Evolutionary conservation across 2,113 vertebrate species (phyloP), one percentile per base, ranked within the genome.

Genomic region (Otolemur garnettii): DNA sequence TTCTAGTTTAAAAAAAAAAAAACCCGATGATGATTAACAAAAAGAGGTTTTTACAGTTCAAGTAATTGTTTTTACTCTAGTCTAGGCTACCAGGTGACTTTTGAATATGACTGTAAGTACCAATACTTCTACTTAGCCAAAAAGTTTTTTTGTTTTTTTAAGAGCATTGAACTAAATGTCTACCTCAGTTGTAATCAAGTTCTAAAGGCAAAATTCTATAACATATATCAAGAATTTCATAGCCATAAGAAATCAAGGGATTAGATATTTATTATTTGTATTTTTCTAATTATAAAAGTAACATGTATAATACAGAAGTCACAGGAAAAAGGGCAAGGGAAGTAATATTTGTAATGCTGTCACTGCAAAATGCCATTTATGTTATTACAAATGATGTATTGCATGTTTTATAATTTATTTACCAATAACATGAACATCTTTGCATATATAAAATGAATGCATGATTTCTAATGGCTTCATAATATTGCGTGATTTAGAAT

Each of bases 11-110:
- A 88, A 77, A 79, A 91, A 82, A 68, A 38, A 62, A 50, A 50
- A 50, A 50, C 45, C 8, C 13, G 28, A 57, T 95, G 38, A 91
- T 75, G 84, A 59, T 90, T 64, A 84, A 91, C 22, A 17, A 91
- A 91, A 95, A 90, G 55, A 91, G 18, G 66, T 64, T 87, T 69
- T 91, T 86, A 93, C 13, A 72, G 45, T 53, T 78, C 15, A 97
- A 87, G 10, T 77, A 72, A 72, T 94, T 95, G n/a, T 93, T 96
- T 94, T 75, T 72, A 69, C 79, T 94, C 90, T 60, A 93, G 82
- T 68, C 45, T 90, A 50, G 28, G 21, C 45, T 74, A 57, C n/a
- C 4, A 6, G 78, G 53, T n/a, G 50, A 78, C 45, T 87, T 90
- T 92, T 3, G 0, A 50, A 38, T 66, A 79, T 66, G 33, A 42